A percentile compares a stretch with the other conserved stretches of the same genome.
Evolutionary conservation across 2,888 invertebrate species (phyloP).

Genomic region (Penaeus monodon): DNA sequence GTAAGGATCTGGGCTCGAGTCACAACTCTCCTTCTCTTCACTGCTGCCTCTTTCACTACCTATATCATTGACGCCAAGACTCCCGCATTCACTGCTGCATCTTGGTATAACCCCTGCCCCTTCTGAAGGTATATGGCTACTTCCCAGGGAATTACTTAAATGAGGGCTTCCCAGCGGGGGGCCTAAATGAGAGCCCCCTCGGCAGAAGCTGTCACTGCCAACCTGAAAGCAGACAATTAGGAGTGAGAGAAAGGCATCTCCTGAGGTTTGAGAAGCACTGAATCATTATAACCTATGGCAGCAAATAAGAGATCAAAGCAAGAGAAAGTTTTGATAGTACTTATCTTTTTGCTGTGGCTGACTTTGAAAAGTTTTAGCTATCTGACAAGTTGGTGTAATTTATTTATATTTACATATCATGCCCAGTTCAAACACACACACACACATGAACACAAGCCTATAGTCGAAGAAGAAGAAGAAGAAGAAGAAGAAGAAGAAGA

Average conservation of each 20-base stretch:
- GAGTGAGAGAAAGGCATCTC: neutral
- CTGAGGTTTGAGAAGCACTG: neutral
- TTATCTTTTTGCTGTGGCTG: too few relatives aligned
- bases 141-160: conserved; percentile 1
- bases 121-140: conserved; percentile 28
- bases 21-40: conserved; percentile 57
- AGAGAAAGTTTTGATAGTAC: too few relatives aligned
- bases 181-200: conserved; percentile 48
- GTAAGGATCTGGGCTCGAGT: conserved; percentile 44
- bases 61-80: conserved; percentile 46
- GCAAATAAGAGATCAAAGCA: too few relatives aligned
- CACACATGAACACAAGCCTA: too few relatives aligned
- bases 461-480: too few relatives aligned
- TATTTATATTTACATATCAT: too few relatives aligned
- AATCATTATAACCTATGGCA: too few relatives aligned
- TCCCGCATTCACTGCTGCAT: conserved; percentile 53
- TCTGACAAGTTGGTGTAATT: too few relatives aligned
- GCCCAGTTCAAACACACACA: too few relatives aligned
- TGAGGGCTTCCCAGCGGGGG: conserved; percentile 40
- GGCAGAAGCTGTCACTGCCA: conserved; percentile 43
- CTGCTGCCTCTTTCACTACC: conserved; percentile 54
- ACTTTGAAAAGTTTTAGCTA: too few relatives aligned
- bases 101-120: conserved; percentile 23
- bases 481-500: too few relatives aligned
- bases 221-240: conserved; percentile 18